A percentile compares a stretch with the other conserved stretches of the same genome.
phyloP scores from a whole-genome alignment of 2,113 vertebrate genomes.

The Scytalopus superciliaris region DNA sequence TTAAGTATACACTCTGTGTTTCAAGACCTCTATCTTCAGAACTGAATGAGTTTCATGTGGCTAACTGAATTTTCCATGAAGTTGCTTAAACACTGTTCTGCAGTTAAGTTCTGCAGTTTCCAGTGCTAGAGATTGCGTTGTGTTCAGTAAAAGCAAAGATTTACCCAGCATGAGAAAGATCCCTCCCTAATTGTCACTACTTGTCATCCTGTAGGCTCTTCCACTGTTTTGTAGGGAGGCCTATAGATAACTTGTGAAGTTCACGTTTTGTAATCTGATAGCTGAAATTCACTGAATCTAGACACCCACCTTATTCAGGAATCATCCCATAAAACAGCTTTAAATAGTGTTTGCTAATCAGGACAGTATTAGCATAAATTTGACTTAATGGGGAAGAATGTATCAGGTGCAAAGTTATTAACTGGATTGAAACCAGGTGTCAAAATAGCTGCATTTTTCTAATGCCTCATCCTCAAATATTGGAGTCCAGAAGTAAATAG shows the following conservation, averaged over 20 bases:
- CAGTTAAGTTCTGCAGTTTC: not conserved
- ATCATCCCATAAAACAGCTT: not conserved
- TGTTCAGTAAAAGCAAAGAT: not conserved
- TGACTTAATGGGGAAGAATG: conserved; percentile 25
- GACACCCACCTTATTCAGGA: not conserved
- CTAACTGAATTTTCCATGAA: not conserved
- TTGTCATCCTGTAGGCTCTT: not conserved
- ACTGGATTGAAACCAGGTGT: conserved; percentile 34
- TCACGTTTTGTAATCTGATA: not conserved
- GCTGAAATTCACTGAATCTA: not conserved
- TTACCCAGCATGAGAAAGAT: not conserved
- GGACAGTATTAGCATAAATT: conserved; percentile 52
- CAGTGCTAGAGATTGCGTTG: not conserved
- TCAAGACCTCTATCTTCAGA: not conserved
- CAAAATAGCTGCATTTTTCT: conserved; percentile 40
- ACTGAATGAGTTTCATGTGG: accelerated
- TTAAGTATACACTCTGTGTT: not conserved
- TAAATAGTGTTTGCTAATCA: conserved; percentile 61
- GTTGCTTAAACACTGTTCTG: not conserved
- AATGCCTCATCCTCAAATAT: not conserved
- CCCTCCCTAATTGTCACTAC: not conserved
- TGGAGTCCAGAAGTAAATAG: not conserved
- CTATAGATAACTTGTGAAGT: not conserved
- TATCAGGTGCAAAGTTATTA: conserved; percentile 39
- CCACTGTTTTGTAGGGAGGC: not conserved